A percentile compares a stretch with the other conserved stretches of the same genome.
Conservation (phyloP, 2,888 invertebrate species). For the Epinotia nisella region DNA sequence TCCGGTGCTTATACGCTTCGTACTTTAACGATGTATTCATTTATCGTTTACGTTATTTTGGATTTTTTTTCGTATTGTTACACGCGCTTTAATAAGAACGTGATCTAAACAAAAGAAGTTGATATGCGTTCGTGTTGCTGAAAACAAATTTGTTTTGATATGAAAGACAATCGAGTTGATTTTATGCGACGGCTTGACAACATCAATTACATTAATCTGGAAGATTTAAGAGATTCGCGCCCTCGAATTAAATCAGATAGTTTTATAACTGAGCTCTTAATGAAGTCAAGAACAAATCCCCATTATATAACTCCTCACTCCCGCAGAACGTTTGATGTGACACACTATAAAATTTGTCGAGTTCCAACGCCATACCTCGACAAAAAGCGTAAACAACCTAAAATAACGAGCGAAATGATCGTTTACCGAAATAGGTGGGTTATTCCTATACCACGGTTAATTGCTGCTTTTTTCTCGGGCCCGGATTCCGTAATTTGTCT, state of each 20-base stretch:
- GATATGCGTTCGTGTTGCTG: not conserved
- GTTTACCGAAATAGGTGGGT: constrained; percentile 72
- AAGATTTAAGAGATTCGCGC: not conserved
- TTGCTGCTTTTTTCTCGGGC: constrained; percentile 81
- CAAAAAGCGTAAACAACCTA: constrained; percentile 70
- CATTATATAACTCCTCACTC: constrained; percentile 27
- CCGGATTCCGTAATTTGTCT: constrained; percentile 83
- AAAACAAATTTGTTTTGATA: constrained; percentile 12
- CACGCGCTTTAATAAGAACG: constrained; percentile 13
- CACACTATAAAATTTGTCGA: constrained; percentile 60
- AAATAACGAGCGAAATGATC: constrained; percentile 78
- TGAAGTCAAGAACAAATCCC: constrained; percentile 29
- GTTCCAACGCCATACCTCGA: constrained; percentile 58
- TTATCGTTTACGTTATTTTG: constrained; percentile 46
- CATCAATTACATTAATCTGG: not conserved
- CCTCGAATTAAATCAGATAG: constrained; percentile 2
- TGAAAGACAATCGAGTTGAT: constrained; percentile 1
- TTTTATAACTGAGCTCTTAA: constrained; percentile 16
- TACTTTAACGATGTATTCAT: constrained; percentile 49
- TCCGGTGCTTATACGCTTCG: constrained; percentile 58
- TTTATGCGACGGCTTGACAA: not conserved
- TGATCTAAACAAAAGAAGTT: constrained; percentile 17
- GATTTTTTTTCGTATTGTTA: constrained; percentile 30
- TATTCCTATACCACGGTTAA: constrained; percentile 78
- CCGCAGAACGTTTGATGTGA: constrained; percentile 48